Percentiles rank a stretch among this genome's conserved stretches.
phyloP scores from a whole-genome alignment of 2,888 invertebrate species.

The Apantesis nais region DNA sequence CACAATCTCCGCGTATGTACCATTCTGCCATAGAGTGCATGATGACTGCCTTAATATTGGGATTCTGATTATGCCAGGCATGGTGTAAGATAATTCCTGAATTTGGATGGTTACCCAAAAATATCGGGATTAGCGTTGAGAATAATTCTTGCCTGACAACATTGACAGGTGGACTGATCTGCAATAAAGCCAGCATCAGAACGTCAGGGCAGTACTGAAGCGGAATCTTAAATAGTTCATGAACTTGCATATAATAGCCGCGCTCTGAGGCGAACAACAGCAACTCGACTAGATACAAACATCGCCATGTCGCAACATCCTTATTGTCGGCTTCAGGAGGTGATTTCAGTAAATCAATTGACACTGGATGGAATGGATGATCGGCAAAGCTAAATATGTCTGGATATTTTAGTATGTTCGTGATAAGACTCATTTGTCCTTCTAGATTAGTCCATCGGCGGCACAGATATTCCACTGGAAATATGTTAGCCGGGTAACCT shows the following conservation, averaged over 20 bases:
- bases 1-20: constrained; percentile 96
- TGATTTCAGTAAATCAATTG: constrained; percentile 95
- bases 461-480: constrained; percentile 96
- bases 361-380: constrained; percentile 94
- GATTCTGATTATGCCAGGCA: constrained; percentile 95
- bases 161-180: constrained; percentile 93
- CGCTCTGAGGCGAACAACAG: constrained; percentile 94
- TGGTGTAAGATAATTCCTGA: constrained; percentile 98
- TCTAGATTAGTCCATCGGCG: constrained; percentile 97
- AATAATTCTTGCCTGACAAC: constrained; percentile 94
- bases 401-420: constrained; percentile 94
- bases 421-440: constrained; percentile 95
- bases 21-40: constrained; percentile 99
- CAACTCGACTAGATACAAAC: constrained; percentile 95
- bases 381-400: constrained; percentile 98
- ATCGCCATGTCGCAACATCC: constrained; percentile 97
- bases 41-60: constrained; percentile 91
- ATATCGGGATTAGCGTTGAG: constrained; percentile 95
- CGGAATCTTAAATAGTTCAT: constrained; percentile 96
- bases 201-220: constrained; percentile 98
- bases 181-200: constrained; percentile 94
- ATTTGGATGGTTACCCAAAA: constrained; percentile 98
- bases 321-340: constrained; percentile 98
- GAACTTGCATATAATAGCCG: constrained; percentile 92
- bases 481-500: constrained; percentile 89